Evolutionary conservation across 2,797 vertebrate species (phyloP).

Genomic region (Gymnothorax reevesii): DNA sequence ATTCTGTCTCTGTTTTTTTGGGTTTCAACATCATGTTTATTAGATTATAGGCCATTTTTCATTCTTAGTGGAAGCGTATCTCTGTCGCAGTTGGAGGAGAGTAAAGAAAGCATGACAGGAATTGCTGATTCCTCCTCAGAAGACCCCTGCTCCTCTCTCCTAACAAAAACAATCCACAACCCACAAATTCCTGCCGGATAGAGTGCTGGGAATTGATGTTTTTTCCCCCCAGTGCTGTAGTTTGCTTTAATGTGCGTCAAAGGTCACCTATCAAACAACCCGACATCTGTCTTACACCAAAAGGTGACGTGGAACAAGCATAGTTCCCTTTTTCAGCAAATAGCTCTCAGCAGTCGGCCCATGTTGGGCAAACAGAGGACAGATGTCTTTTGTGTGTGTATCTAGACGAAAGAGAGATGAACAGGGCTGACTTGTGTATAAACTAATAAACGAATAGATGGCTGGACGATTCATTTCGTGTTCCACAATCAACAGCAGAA

Average conservation of each 20-base stretch:
- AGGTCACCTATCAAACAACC: constrained; percentile 34
- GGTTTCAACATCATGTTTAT: not conserved
- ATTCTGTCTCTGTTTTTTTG: not conserved
- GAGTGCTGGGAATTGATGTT: constrained; percentile 14
- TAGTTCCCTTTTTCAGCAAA: constrained; percentile 19
- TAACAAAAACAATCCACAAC: constrained; percentile 1
- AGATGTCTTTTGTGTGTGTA: constrained; percentile 24
- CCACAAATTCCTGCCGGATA: not conserved
- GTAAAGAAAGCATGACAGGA: not conserved
- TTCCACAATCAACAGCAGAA: constrained; percentile 10
- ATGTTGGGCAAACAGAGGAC: constrained; percentile 10
- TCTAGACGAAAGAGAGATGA: not conserved
- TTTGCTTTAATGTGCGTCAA: constrained; percentile 26
- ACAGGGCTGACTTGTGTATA: not conserved
- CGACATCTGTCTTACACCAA: constrained; percentile 28
- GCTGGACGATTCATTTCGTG: not conserved
- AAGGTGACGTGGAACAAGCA: constrained; percentile 10
- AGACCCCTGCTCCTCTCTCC: not conserved
- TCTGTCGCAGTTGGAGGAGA: not conserved
- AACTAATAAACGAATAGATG: not conserved
- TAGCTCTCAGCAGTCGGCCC: not conserved
- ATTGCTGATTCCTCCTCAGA: not conserved
- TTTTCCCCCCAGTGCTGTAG: not conserved
- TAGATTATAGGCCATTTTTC: not conserved
- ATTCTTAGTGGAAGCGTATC: not conserved